Base-by-base conservation (phyloP, 2,888 invertebrate genomes). In the Hydriomena furcata region DNA sequence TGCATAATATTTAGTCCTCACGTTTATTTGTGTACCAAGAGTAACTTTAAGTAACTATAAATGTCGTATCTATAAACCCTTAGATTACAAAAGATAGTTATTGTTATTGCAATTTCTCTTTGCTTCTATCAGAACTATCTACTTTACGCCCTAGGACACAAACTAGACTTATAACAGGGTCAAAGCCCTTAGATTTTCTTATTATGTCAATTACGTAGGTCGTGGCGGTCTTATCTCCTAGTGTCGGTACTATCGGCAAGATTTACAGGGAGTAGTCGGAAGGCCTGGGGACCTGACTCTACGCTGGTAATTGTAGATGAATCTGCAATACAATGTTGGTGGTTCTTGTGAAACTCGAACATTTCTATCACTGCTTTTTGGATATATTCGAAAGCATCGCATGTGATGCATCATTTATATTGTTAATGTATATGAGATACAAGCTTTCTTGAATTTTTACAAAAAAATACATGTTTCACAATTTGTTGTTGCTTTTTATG, bases 151-250 rank as follows among this genome's bases (percentile, higher is more conserved):
- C 36, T 50, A 54, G 63, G 60, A 68, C 66, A 68, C 70, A 69
- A 72, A 71, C 65, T 65, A 65, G 58, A 62, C 63, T 58, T 63
- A 67, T 68, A 48, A 38, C 43, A 34, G 52, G 52, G 42, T 46
- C 43, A 74, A 70, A 73, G 68, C 71, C 71, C 69, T 68, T 66
- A 71, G 66, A 69, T 74, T 76, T 72, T 77, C 76, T 76, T 82
- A 84, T 81, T 81, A 81, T 79, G 84, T 84, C 86, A 85, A 87
- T 86, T 86, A 86, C 79, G 71, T 61, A 63, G 76, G 75, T 81
- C 83, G 82, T 80, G 82, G 75, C 70, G 58, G 63, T 62, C 72
- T 81, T 87, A 86, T 86, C 87, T 66, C 49, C 60, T 58, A 51
- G 68, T 78, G 79, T 73, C 79, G 67, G 68, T 61, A 67, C 61